Evolutionary conservation across 2,888 invertebrate genomes (phyloP).

Genomic region (Eubasilissa splendida): DNA sequence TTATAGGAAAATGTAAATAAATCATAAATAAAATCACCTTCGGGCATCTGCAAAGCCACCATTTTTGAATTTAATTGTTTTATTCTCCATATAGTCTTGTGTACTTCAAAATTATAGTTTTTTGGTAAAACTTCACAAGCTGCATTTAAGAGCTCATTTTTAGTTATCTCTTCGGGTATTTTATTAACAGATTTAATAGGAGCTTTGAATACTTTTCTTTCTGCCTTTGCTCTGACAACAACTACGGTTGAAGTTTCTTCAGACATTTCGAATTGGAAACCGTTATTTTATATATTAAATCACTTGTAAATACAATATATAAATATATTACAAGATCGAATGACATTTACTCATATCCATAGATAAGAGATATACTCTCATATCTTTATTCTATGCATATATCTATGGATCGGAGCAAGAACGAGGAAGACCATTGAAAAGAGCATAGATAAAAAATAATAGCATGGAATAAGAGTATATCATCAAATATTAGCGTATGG

Average conservation of each 20-base stretch:
- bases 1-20: not conserved
- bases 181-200: constrained; percentile 80
- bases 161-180: constrained; percentile 85
- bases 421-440: no score
- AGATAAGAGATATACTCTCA: no score
- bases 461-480: no score
- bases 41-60: constrained; percentile 97
- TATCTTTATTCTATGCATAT: no score
- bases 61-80: constrained; percentile 85
- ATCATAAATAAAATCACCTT: constrained; percentile 72
- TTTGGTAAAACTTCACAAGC: constrained; percentile 85
- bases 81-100: constrained; percentile 98
- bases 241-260: constrained; percentile 65
- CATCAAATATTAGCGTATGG: no score
- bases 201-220: constrained; percentile 85
- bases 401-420: no score
- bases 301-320: no score
- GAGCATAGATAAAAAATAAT: no score
- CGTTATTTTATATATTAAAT: no score
- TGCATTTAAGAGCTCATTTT: constrained; percentile 81
- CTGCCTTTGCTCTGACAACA: constrained; percentile 85
- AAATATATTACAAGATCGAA: no score
- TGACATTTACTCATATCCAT: no score
- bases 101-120: constrained; percentile 99
- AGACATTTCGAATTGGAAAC: constrained; percentile 23